These are phyloP conservation scores for Polydrusus pterygomalis DNA, from an alignment of 2,888 invertebrate species.

Conservation along the genomic window DNA sequence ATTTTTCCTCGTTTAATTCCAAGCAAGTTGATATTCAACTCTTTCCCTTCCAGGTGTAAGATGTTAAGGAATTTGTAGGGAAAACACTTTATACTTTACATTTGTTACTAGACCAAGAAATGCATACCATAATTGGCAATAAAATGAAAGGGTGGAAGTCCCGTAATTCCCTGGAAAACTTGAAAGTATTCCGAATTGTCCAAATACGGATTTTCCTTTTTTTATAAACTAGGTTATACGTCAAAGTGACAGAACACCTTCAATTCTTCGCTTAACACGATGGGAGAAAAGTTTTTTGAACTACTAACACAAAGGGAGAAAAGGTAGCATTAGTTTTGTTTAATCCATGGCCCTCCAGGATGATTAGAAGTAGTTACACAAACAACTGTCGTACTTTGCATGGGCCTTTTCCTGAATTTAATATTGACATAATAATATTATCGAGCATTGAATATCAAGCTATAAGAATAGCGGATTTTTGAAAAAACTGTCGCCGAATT, in stretches of 20 bases:
- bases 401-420: too few relatives aligned
- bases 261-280: background rate
- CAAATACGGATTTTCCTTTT: constrained; percentile 28
- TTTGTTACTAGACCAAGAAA: background rate
- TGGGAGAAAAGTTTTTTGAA: background rate
- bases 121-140: background rate
- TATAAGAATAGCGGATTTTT: too few relatives aligned
- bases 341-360: too few relatives aligned
- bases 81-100: constrained; percentile 1
- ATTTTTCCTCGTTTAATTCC: constrained; percentile 50
- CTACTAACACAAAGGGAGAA: background rate
- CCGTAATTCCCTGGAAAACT: background rate
- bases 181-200: constrained; percentile 9
- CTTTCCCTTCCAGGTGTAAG: constrained; percentile 15
- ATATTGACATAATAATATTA: too few relatives aligned
- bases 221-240: constrained; percentile 43
- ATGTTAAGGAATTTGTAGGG: background rate
- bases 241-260: constrained; percentile 25
- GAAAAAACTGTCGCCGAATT: too few relatives aligned
- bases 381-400: too few relatives aligned
- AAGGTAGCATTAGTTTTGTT: too few relatives aligned
- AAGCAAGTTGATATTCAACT: constrained; percentile 1
- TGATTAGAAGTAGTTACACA: too few relatives aligned
- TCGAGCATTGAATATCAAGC: too few relatives aligned
- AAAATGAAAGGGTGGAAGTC: background rate